Percentiles rank a stretch among this genome's conserved stretches.
Evolutionary conservation across 2,113 vertebrate genomes (phyloP).

Genomic region (Petrocephalus microphthalmus): DNA sequence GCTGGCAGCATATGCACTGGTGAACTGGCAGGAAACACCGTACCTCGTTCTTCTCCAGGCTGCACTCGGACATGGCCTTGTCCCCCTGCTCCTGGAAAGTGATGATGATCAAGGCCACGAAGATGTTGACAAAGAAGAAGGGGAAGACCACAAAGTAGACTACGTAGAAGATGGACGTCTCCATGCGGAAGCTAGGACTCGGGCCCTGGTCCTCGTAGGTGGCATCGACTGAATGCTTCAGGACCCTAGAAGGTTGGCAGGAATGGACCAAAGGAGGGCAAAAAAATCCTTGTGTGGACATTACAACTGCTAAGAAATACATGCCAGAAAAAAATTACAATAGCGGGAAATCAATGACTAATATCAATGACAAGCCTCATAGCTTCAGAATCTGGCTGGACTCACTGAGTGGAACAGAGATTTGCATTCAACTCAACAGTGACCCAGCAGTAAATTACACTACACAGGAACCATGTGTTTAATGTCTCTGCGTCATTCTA

Average conservation of each 20-base stretch:
- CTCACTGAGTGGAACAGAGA: not conserved
- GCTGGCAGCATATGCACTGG: not conserved
- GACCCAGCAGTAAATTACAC: not conserved
- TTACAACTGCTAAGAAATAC: not conserved
- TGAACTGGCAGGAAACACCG: not conserved
- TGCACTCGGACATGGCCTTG: constrained; percentile 98
- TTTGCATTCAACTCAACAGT: not conserved
- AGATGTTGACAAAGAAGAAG: constrained; percentile 99
- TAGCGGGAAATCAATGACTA: not conserved
- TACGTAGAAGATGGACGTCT: constrained; percentile 97
- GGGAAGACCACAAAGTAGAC: constrained; percentile 99
- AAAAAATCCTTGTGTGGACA: not conserved
- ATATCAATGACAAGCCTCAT: not conserved
- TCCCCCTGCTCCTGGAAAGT: constrained; percentile 99
- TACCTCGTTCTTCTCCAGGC: constrained; percentile 97
- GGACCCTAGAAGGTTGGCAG: constrained; percentile 64
- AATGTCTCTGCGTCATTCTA: not conserved
- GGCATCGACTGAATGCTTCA: constrained; percentile 95
- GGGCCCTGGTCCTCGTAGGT: constrained; percentile 96
- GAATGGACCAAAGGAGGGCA: not conserved
- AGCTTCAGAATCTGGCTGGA: not conserved
- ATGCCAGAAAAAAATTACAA: not conserved
- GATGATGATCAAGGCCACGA: constrained; percentile 98
- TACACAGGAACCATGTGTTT: not conserved
- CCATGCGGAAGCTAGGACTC: constrained; percentile 92